Percentiles rank a stretch among this genome's conserved stretches.
Evolutionary conservation across 2,888 invertebrate genomes (phyloP).

Genomic region (Catocala sponsa): DNA sequence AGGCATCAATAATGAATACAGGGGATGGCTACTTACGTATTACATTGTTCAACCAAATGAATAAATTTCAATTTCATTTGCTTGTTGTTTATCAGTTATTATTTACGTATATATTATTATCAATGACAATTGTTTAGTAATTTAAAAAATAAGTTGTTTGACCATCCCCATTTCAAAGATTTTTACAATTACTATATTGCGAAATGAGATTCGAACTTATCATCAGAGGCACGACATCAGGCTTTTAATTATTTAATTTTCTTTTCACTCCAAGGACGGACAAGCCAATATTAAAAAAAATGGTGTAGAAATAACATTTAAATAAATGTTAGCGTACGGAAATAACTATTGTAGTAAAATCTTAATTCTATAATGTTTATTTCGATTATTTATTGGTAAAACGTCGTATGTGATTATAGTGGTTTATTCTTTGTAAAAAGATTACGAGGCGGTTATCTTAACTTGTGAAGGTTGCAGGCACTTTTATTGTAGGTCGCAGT

Average conservation of each 20-base stretch:
- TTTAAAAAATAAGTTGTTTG: no score
- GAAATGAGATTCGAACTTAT: conserved; percentile 71
- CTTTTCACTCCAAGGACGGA: conserved; percentile 80
- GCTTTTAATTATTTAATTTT: conserved; percentile 66
- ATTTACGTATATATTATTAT: no score
- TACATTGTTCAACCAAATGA: no score
- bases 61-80: no score
- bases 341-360: conserved; percentile 35
- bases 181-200: conserved; percentile 56
- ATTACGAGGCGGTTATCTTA: no score
- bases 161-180: conserved; percentile 29
- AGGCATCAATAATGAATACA: conserved; percentile 4
- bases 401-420: no score
- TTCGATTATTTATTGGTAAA: conserved; percentile 33
- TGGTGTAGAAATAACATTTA: conserved; percentile 34
- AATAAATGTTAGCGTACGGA: conserved; percentile 32
- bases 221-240: conserved; percentile 83
- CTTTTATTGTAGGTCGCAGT: no score
- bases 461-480: no score
- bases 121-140: no score
- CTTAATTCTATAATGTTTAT: conserved; percentile 42
- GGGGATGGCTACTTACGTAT: conserved; percentile 9
- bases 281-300: conserved; percentile 67
- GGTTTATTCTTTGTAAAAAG: no score
- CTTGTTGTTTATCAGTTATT: no score